Percentiles rank a stretch among this genome's conserved stretches.
Conservation (phyloP, 37 sponge, comb jelly and placozoan species). For the Ephydatia muelleri region DNA sequence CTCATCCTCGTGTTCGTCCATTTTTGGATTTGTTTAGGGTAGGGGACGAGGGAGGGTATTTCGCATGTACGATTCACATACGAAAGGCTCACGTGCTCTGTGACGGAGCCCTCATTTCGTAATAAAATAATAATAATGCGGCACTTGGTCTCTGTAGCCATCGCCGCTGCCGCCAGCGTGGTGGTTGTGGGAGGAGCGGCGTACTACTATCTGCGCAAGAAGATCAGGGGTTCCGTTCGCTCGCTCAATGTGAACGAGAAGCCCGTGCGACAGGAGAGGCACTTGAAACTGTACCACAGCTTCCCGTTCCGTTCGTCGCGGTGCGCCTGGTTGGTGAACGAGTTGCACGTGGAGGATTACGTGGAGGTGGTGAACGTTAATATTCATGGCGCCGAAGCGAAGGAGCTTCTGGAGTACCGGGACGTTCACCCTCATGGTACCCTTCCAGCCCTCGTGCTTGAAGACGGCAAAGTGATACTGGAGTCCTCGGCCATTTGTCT, state of each 20-base stretch:
- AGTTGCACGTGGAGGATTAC: constrained; percentile 17
- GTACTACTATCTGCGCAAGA: too few species aligned
- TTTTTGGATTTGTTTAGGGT: too few species aligned
- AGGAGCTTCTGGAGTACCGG: constrained; percentile 43
- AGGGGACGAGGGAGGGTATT: too few species aligned
- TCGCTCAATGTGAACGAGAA: not conserved
- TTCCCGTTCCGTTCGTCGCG: constrained; percentile 74
- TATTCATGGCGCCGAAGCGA: constrained; percentile 55
- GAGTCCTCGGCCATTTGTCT: constrained; percentile 71
- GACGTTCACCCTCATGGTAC: constrained; percentile 73
- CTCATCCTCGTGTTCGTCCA: constrained; percentile 16
- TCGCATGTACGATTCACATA: too few species aligned
- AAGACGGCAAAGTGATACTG: constrained; percentile 53
- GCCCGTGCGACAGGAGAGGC: not conserved
- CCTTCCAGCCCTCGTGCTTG: constrained; percentile 53
- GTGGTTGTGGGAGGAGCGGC: too few species aligned
- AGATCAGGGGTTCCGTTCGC: not conserved
- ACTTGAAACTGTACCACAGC: constrained; percentile 65
- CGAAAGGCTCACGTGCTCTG: too few species aligned
- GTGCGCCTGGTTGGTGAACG: constrained; percentile 66
- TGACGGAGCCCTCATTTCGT: too few species aligned
- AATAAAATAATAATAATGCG: too few species aligned
- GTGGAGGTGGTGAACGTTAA: constrained; percentile 33
- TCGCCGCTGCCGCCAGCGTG: too few species aligned
- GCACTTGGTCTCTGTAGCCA: too few species aligned